These are phyloP conservation scores for Cyprinodon tularosa DNA, from an alignment of 2,113 vertebrate species.

Conservation along the genomic window DNA sequence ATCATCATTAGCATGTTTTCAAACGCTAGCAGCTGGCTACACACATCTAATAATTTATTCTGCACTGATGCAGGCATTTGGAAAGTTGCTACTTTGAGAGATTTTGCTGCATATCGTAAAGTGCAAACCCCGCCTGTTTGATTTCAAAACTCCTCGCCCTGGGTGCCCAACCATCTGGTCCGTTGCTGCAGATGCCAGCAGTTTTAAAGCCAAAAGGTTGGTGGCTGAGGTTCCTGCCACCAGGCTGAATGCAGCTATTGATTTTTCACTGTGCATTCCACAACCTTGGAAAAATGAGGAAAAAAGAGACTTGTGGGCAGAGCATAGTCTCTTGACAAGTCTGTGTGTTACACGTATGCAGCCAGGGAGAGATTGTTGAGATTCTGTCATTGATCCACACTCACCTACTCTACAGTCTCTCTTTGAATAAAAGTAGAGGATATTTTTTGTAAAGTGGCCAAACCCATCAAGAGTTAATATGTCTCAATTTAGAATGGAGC, in stretches of 20 bases:
- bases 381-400: conserved; percentile 72
- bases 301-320: conserved; percentile 17
- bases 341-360: conserved; percentile 57
- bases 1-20: conserved; percentile 23
- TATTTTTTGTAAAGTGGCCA: conserved; percentile 49
- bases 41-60: conserved; percentile 13
- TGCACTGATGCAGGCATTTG: conserved; percentile 29
- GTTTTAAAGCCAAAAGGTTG: conserved; percentile 35
- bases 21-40: conserved; percentile 19
- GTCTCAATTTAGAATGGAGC: conserved; percentile 41
- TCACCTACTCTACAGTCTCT: conserved; percentile 35
- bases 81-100: conserved; percentile 37
- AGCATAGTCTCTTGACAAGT: conserved; percentile 46
- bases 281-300: conserved; percentile 14
- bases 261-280: conserved; percentile 39
- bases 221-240: conserved; percentile 37
- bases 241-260: conserved; percentile 40
- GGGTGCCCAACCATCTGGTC: conserved; percentile 53
- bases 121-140: conserved; percentile 24
- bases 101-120: conserved; percentile 30
- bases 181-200: conserved; percentile 28
- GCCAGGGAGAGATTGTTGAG: conserved; percentile 59
- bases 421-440: conserved; percentile 65
- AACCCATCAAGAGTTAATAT: conserved; percentile 62
- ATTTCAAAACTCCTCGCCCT: conserved; percentile 36